phyloP scores from a whole-genome alignment of 2,888 invertebrate genomes.

The Zootermopsis nevadensis region DNA sequence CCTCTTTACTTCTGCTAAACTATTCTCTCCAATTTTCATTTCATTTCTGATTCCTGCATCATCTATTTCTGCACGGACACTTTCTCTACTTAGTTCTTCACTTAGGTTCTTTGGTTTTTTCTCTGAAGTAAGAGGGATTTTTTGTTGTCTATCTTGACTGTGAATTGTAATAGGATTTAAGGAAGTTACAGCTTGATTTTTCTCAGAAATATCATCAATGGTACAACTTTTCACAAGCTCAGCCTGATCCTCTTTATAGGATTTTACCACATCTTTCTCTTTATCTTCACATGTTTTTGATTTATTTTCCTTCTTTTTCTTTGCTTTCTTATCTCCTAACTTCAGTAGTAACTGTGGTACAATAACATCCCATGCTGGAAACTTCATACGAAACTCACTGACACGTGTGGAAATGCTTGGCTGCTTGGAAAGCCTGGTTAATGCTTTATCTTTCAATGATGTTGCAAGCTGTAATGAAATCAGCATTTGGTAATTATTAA shows the following conservation, averaged over 20 bases:
- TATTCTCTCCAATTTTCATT: too few relatives aligned
- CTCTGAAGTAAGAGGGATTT: background rate
- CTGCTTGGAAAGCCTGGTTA: background rate
- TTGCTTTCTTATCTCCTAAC: background rate
- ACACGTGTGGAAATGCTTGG: background rate
- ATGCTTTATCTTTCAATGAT: background rate
- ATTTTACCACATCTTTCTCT: background rate
- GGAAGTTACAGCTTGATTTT: background rate
- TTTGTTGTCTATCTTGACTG: background rate
- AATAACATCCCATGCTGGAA: background rate
- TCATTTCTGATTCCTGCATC: background rate
- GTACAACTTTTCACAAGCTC: too few relatives aligned
- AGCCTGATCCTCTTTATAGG: background rate
- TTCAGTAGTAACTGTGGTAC: background rate
- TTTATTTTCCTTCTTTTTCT: background rate
- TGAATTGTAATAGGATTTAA: background rate
- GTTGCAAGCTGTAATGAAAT: background rate
- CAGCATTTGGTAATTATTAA: too few relatives aligned
- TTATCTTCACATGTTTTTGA: background rate
- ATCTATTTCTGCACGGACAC: too few relatives aligned
- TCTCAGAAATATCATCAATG: background rate
- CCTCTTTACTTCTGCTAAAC: background rate
- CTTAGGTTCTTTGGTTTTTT: too few relatives aligned
- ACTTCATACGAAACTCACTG: background rate
- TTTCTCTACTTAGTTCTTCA: background rate